phyloP scores from a whole-genome alignment of 2,888 invertebrate species.

The Dryococelus australis region DNA sequence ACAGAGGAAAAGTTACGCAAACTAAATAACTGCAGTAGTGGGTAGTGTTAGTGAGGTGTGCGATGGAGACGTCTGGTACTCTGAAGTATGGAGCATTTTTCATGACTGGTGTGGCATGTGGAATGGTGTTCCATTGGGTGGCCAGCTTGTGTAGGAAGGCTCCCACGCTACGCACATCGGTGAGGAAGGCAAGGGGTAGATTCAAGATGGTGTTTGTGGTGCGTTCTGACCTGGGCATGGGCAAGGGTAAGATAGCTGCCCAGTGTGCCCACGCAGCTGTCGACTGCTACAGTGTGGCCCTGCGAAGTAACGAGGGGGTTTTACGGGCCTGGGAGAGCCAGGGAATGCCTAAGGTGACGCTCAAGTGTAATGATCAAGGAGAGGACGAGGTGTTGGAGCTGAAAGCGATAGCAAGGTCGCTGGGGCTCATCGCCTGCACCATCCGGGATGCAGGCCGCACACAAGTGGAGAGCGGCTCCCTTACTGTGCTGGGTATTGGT shows the following conservation, averaged over 20 bases:
- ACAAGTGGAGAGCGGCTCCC: slow-evolving; percentile 71
- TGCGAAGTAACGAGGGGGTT: slow-evolving; percentile 57
- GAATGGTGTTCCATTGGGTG: slow-evolving; percentile 26
- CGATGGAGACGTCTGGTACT: background rate
- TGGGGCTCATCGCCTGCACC: slow-evolving; percentile 63
- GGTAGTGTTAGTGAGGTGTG: background rate
- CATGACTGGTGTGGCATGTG: slow-evolving; percentile 42
- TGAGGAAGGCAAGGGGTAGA: slow-evolving; percentile 40
- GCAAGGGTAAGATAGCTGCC: slow-evolving; percentile 79
- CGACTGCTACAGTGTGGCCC: slow-evolving; percentile 67
- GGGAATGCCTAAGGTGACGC: slow-evolving; percentile 80
- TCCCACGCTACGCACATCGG: background rate
- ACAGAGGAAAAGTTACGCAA: slow-evolving; percentile 59
- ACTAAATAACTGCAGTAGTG: background rate
- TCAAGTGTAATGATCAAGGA: slow-evolving; percentile 63
- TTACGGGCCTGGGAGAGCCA: slow-evolving; percentile 68
- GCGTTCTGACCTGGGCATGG: slow-evolving; percentile 77
- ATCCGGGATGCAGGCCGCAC: slow-evolving; percentile 79
- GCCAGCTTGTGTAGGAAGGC: slow-evolving; percentile 5
- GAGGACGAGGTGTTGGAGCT: slow-evolving; percentile 62
- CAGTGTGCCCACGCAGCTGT: slow-evolving; percentile 84
- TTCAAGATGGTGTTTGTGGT: slow-evolving; percentile 79
- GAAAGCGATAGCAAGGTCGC: slow-evolving; percentile 60
- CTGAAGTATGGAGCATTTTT: slow-evolving; percentile 36
- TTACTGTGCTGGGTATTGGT: slow-evolving; percentile 78